Evolutionary conservation across 2,113 vertebrate genomes (phyloP), one percentile per base, ranked within the genome.

Genomic region (Strix uralensis): DNA sequence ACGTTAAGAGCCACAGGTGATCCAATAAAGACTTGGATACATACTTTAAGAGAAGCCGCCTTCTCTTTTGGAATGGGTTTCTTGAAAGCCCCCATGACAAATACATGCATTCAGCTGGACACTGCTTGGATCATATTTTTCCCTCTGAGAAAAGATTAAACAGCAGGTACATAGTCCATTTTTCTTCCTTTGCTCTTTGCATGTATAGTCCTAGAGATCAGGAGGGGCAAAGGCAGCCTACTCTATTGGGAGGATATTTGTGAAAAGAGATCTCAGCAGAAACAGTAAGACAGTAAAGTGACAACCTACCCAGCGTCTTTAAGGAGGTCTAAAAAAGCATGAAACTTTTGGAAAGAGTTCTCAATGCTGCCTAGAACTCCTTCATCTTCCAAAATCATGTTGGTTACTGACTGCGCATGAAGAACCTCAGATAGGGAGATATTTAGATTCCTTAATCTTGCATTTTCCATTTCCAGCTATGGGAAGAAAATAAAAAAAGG

Each of bases 291-390:
- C 22, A 80, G n/a, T 81, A 47, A 73, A 90, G 57, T 34, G 27
- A 74, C 4, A 92, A 98, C 98, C 47, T 97, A 99, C 99, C 99
- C 99, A 77, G 99, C 99, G 94, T 99, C 99, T 97, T 98, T 99
- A 90, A 99, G 98, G 73, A 99, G 99, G 96, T 99, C 99, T 96
- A 99, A 98, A 97, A 99, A 99, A 57, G 99, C 99, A 54, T 99
- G 99, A 90, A 99, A 99, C 97, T 99, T 99, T 81, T 97, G 98
- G 55, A 99, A 99, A 52, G 99, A 99, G 34, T 92, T 98, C 96
- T 99, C 99, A 62, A 99, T 99, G 96, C 99, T 99, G 49, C 99
- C 98, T 34, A 99, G 98, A 84, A 99, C 97, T 12, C 98, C 97
- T 88, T 99, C 99, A 52, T 99, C 99, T 90, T 99, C 99, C 91